Evolutionary conservation across 92 coral and sea anemone species (phyloP).

Genomic region (Epizoanthus rinbou): DNA sequence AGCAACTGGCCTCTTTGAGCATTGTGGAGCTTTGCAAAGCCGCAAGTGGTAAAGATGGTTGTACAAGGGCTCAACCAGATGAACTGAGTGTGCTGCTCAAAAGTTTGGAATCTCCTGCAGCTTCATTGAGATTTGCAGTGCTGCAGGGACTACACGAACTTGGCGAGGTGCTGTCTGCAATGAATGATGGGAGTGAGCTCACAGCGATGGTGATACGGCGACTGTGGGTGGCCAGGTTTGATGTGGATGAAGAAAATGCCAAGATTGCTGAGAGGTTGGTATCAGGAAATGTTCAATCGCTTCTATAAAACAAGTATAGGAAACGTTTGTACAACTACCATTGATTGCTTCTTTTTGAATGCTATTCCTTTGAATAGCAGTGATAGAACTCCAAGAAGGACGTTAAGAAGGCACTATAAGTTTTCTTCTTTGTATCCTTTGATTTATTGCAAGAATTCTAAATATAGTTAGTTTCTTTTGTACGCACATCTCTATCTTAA

Average conservation of each 20-base stretch:
- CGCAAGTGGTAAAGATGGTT: slow-evolving; percentile 87
- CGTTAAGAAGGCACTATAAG: too few relatives aligned
- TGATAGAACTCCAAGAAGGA: too few relatives aligned
- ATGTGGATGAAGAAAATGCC: slow-evolving; percentile 87
- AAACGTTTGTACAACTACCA: too few relatives aligned
- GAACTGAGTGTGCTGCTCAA: slow-evolving; percentile 77
- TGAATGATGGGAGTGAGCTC: slow-evolving; percentile 68
- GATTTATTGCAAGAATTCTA: too few relatives aligned
- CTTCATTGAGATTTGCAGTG: slow-evolving; percentile 77
- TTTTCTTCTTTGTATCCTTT: too few relatives aligned
- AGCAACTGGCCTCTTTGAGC: slow-evolving; percentile 92
- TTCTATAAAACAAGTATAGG: too few relatives aligned
- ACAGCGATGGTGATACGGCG: slow-evolving; percentile 65
- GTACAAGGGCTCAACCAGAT: slow-evolving; percentile 76
- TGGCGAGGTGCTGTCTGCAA: slow-evolving; percentile 61
- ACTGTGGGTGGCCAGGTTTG: slow-evolving; percentile 89
- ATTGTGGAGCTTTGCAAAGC: slow-evolving; percentile 86
- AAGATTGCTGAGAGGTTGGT: slow-evolving; percentile 80
- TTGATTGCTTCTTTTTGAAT: too few relatives aligned
- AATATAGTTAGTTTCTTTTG: too few relatives aligned
- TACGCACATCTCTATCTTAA: too few relatives aligned
- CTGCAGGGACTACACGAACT: slow-evolving; percentile 82
- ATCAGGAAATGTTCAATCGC: not conserved
- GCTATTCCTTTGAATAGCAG: too few relatives aligned
- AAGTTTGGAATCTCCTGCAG: slow-evolving; percentile 81